Conservation (phyloP, 2,888 invertebrate genomes). For the Sinhomidia bicolor region DNA sequence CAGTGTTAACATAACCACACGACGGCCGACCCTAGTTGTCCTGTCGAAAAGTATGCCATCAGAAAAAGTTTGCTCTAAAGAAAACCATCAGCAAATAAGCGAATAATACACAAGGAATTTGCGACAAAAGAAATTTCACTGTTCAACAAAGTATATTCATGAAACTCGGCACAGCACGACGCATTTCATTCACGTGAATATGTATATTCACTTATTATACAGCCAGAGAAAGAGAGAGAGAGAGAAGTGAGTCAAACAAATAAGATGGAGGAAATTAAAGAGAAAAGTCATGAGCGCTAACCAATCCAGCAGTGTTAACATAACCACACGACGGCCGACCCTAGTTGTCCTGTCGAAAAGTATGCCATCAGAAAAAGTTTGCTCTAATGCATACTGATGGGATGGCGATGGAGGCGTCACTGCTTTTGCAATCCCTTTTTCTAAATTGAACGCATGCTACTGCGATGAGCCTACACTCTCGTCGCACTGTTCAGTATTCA, state of each 20-base stretch:
- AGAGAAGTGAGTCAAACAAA: neutral
- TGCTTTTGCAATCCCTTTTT: neutral
- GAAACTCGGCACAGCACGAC: neutral
- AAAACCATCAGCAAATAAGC: neutral
- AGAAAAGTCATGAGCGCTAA: neutral
- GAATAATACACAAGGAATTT: too few species aligned
- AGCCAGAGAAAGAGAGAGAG: too few species aligned
- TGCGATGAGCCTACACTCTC: neutral
- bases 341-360: neutral
- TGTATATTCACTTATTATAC: too few species aligned
- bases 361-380: conserved; percentile 7
- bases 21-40: neutral
- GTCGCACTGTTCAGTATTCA: conserved; percentile 39
- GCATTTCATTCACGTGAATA: neutral
- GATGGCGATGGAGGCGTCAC: conserved; percentile 25
- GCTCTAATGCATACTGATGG: conserved; percentile 55
- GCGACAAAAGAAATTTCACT: neutral
- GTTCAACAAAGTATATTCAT: neutral
- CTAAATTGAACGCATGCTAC: neutral
- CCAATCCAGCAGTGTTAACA: neutral
- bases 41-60: too few species aligned
- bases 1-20: neutral
- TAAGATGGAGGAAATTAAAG: conserved; percentile 16
- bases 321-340: neutral
- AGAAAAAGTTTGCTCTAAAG: too few species aligned